phyloP scores from a whole-genome alignment of 2,113 vertebrate species.

The Cariama cristata region DNA sequence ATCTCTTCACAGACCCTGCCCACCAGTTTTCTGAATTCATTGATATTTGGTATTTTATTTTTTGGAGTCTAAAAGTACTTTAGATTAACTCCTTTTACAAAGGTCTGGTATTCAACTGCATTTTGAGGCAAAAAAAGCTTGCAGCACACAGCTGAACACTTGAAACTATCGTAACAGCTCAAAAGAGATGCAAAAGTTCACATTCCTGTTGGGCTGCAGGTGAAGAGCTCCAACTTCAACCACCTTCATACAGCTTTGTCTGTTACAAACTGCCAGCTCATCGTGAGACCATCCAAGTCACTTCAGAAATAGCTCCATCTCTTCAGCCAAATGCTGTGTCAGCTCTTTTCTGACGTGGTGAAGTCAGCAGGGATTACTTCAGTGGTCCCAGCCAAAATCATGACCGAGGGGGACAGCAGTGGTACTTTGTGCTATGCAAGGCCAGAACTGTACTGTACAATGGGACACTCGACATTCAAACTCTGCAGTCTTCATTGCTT shows the following conservation, averaged over 20 bases:
- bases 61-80: not conserved
- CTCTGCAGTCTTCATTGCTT: not conserved
- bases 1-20: not conserved
- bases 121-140: not conserved
- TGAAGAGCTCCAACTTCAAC: not conserved
- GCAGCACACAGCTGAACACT: not conserved
- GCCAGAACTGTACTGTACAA: not conserved
- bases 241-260: not conserved
- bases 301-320: slow-evolving; percentile 25
- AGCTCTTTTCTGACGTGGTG: not conserved
- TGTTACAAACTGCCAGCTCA: not conserved
- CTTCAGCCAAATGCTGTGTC: not conserved
- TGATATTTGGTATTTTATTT: not conserved
- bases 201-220: not conserved
- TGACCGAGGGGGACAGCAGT: not conserved
- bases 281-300: not conserved
- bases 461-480: not conserved
- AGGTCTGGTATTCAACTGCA: not conserved
- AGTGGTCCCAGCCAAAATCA: not conserved
- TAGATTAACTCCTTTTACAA: not conserved
- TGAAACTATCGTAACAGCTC: not conserved
- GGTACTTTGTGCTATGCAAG: not conserved
- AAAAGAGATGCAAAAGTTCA: not conserved
- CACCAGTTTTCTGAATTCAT: not conserved
- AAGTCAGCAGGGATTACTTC: slow-evolving; percentile 16